Evolutionary conservation across 1,140 invertebrate species (phyloP), one percentile per base, ranked within the genome.

Genomic region (Brachionus rubens): DNA sequence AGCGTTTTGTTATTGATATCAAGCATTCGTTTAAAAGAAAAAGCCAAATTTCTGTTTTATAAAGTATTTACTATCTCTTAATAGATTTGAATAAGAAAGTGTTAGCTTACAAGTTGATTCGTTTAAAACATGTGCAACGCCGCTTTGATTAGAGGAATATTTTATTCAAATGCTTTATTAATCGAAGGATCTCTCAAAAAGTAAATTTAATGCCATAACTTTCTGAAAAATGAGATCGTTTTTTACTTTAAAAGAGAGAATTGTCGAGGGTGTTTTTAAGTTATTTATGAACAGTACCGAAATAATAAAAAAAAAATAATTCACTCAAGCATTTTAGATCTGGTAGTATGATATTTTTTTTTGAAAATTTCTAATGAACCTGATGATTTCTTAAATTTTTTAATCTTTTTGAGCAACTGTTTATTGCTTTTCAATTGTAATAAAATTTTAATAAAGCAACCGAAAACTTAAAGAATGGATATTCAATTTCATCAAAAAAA

Each of bases 301-400:
- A 12, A 40, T 33, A 4, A 16, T 59, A 33, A 33, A 9, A 16
- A 21, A 14, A 5, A 59, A 59, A 33, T 19, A 33, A 59, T 26
- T 59, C 33, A 59, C 33, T 59, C 26, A 59, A 33, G 28, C 28
- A 59, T 59, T 59, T 33, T 33, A 59, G 54, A 59, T 59, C 30
- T 30, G 33, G 28, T 30, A 33, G 54, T 59, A 54, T 33, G 54
- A 59, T 59, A 59, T 59, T 59, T 26, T 16, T 33, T 59, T 36
- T 59, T 59, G 59, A 65, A 46, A 43, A 65, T 65, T 65, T 43
- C 59, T 65, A 65, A 65, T 65, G 59, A 65, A 65, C 59, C 59
- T 65, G 59, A 65, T 65, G 43, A 65, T 65, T 65, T 65, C n/a
- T 43, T n/a, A 21, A 43, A 24, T 14, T 14, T 2, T 4, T 36